Evolutionary conservation across 2,888 invertebrate genomes (phyloP), one percentile per base, ranked within the genome.

Genomic region (Melinopterus prodromus): DNA sequence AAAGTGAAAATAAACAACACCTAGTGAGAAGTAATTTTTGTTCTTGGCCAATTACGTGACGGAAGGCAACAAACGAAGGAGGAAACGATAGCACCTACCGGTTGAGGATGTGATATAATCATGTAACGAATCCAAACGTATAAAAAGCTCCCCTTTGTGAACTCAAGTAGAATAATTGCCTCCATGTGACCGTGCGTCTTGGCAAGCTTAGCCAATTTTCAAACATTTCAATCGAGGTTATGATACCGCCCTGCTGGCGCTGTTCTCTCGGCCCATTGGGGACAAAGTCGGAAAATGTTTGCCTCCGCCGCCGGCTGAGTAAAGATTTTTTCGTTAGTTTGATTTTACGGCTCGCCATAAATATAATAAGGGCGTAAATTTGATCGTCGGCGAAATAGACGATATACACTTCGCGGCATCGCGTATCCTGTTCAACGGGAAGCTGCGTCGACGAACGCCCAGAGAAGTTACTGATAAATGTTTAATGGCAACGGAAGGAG

Each of bases 301-400:
- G 7, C 53, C 53, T 53, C 53, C 53, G 53, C 53, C 53, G 53
- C 1, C 53, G 53, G 53, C 9, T 12, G 53, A 6, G 53, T 53
- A 53, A 53, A 53, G 53, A 53, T 53, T 53, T 53, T 53, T 53
- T 53, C 53, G 53, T 53, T 53, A 53, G 53, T 53, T 53, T 53
- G 53, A 53, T 53, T 53, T 53, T 53, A 53, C 53, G 53, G 12
- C 53, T 53, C 53, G 9, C 53, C 53, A 53, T 53, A 53, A 53
- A 53, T 53, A 53, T 53, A 53, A 53, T 53, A 53, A 53, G 53
- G 12, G 53, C 1, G 2, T 53, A 53, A 53, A 53, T 53, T 53
- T 53, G 7, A 53, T 53, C 53, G 53, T 53, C 53, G 12, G 5
- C 53, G 53, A 53, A 53, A 53, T 53, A 9, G 53, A 12, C 53